Evolutionary conservation across 2,797 vertebrate genomes (phyloP).

Genomic region (Graptemys geographica): DNA sequence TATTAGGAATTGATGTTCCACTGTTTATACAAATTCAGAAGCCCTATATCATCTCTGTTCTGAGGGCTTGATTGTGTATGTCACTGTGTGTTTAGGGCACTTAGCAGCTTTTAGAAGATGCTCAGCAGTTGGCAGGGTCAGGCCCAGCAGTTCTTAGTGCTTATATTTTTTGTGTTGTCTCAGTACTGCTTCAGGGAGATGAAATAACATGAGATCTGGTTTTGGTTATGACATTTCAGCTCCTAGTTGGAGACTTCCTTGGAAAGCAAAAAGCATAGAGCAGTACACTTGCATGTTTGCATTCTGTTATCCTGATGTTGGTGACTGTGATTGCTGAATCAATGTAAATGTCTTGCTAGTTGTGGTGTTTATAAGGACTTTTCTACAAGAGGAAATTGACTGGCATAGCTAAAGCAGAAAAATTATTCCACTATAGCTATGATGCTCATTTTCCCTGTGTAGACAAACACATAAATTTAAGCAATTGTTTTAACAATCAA

Average conservation of each 20-base stretch:
- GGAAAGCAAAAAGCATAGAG: background rate
- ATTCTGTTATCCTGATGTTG: background rate
- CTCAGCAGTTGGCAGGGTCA: background rate
- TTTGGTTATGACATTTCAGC: background rate
- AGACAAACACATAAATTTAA: background rate
- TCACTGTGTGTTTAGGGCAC: background rate
- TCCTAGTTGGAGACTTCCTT: background rate
- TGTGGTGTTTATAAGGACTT: background rate
- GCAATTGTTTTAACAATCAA: background rate
- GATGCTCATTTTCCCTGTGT: accelerated
- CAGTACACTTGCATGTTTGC: background rate
- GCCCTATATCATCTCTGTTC: background rate
- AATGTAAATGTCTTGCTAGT: background rate
- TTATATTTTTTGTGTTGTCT: background rate
- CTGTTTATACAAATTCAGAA: background rate
- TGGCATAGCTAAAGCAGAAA: no score
- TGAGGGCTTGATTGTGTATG: no score
- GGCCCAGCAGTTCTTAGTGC: background rate
- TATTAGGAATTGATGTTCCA: background rate
- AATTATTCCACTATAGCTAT: accelerated
- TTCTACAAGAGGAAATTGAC: no score
- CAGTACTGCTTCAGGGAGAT: background rate
- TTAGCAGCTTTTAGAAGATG: background rate
- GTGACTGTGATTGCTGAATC: background rate
- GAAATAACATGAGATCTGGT: accelerated